phyloP scores from a whole-genome alignment of 2,888 invertebrate species.

The Acleris holmiana region DNA sequence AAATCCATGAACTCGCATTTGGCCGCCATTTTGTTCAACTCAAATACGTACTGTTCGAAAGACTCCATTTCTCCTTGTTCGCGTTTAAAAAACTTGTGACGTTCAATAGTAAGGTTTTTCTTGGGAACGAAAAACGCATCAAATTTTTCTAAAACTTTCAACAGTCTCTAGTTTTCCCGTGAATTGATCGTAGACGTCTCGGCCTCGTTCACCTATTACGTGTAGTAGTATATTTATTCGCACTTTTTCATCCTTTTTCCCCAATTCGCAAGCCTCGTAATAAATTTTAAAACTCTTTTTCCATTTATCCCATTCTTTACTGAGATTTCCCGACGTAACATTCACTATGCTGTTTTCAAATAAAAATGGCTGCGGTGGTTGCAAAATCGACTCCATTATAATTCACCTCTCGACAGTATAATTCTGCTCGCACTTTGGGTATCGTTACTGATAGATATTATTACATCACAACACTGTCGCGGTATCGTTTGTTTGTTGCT shows the following conservation, averaged over 20 bases:
- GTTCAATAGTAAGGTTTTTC: slow-evolving; percentile 11
- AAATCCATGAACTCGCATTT: slow-evolving; percentile 19
- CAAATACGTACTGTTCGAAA: slow-evolving; percentile 7
- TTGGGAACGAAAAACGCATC: slow-evolving; percentile 8
- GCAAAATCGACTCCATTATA: slow-evolving; percentile 1
- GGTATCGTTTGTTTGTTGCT: background rate
- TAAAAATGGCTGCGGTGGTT: slow-evolving; percentile 2
- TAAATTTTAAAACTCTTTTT: slow-evolving; percentile 24
- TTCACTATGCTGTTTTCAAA: slow-evolving; percentile 2
- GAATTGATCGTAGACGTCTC: slow-evolving; percentile 23
- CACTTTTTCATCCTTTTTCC: slow-evolving; percentile 19
- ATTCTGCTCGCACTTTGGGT: too few relatives aligned
- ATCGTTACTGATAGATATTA: too few relatives aligned
- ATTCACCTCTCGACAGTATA: background rate
- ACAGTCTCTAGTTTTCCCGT: background rate
- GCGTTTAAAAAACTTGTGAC: slow-evolving; percentile 11
- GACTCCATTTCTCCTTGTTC: slow-evolving; percentile 9
- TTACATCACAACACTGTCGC: too few relatives aligned
- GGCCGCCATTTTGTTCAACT: slow-evolving; percentile 15
- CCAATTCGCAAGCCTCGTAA: slow-evolving; percentile 26
- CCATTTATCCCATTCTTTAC: slow-evolving; percentile 28
- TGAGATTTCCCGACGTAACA: background rate
- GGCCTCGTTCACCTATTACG: slow-evolving; percentile 26
- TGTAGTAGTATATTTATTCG: slow-evolving; percentile 30
- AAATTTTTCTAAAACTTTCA: background rate